Base-by-base conservation (phyloP, 2,113 vertebrate species). In the Lophius piscatorius region DNA sequence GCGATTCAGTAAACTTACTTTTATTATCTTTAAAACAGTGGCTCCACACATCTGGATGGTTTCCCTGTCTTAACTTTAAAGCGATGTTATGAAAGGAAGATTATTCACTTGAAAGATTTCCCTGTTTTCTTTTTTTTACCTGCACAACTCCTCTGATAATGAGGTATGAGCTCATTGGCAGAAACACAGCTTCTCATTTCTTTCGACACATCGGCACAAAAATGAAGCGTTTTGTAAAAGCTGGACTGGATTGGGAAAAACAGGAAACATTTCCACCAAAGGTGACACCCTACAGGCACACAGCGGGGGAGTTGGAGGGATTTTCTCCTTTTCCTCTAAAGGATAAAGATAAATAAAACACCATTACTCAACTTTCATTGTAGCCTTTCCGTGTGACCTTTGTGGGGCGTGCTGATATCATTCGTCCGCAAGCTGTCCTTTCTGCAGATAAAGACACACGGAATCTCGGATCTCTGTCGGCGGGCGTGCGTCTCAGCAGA, bases 311-410 rank as follows among this genome's bases (percentile, higher is more conserved):
- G 46, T 52, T 54, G 13, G 33, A 26, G 51, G 50, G 26, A 56
- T 44, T 61, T 70, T 75, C 73, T 44, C 71, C 17, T 33, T 33
- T n/a, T 63, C 74, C 40, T 75, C 36, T 11, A 18, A 60, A 33
- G 70, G 61, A 70, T 64, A 72, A 57, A 77, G 81, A 88, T 76
- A 72, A 87, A 90, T 81, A 65, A 74, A 64, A 35, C 51, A 73
- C 48, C 78, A 84, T 80, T 86, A 85, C 83, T 88, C 80, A 82
- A 83, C 80, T 80, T 83, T 89, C 77, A 84, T 60, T 51, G 62
- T 76, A 82, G 84, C 82, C 84, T 81, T 81, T 82, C 73, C 57
- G 52, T 18, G 5, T 89, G 85, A 89, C 89, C 87, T 90, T 91
- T 88, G 68, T 34, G 26, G 38, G 11, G 14, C 11, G 16, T 24